Evolutionary conservation across 2,797 vertebrate genomes (phyloP), one percentile per base, ranked within the genome.

Genomic region (Craterocephalus amniculus): DNA sequence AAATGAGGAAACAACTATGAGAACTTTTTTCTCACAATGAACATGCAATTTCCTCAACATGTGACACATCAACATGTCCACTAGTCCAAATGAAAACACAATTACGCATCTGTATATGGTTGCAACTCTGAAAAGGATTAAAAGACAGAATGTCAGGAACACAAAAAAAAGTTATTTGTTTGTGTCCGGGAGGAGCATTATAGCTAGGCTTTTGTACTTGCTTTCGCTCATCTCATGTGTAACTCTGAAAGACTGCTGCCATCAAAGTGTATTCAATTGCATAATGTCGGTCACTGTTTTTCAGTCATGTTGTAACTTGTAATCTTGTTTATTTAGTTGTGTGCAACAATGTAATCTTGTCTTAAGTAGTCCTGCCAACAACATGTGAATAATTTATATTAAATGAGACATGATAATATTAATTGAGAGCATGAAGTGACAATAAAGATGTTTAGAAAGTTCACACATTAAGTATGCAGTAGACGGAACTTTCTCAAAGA

Each of bases 1-100:
- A 52, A 1, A 51, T 26, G 13, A 2, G 9, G 22, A 1, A 48
- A 76, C 76, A 79, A 78, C 11, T 34, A 6, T 48, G 58, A 65
- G 20, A 1, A 43, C 4, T 24, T 32, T 64, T 20, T 74, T 63
- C 34, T 20, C 22, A 4, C 3, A 6, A 59, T 69, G 69, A 45
- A 63, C 54, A 64, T 34, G 31, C 35, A 67, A 79, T 65, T 54
- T 65, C 26, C 54, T 60, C 29, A 57, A 32, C 38, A 27, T 38
- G n/a, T 58, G 20, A 67, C 24, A 54, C 29, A 1, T n/a, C 27
- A 27, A 57, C 2, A 34, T 8, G 4, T 18, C 55, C 6, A 29
- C 57, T 11, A 52, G 18, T 64, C 14, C 35, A 20, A 12, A 24
- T 10, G 14, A 54, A 51, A 36, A 72, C 31, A 36, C 36, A 67